phyloP scores from a whole-genome alignment of 2,888 invertebrate species.

The Peribatodes rhomboidaria region DNA sequence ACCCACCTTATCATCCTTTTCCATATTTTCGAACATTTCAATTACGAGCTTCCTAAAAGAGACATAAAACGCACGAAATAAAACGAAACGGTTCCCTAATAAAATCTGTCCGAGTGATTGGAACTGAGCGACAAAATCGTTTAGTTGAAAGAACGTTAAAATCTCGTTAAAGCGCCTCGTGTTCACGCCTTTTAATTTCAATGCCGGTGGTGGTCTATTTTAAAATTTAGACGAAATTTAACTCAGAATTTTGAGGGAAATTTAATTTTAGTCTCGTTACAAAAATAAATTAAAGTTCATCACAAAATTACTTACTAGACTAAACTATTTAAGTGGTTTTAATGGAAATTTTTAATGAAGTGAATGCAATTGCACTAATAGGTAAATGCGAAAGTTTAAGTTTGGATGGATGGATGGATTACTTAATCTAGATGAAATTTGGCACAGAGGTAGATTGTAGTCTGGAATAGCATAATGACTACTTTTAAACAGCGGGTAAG shows the following conservation, averaged over 20 bases:
- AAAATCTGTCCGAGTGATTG: constrained; percentile 61
- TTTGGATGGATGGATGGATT: no score
- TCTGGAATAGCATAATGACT: no score
- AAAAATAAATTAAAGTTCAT: no score
- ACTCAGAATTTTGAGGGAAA: constrained; percentile 11
- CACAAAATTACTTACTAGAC: no score
- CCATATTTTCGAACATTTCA: constrained; percentile 11
- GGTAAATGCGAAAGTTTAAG: no score
- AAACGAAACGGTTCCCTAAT: constrained; percentile 53
- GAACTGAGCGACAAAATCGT: constrained; percentile 59
- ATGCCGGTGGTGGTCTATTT: constrained; percentile 56
- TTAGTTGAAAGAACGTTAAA: constrained; percentile 62
- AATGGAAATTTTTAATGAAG: constrained; percentile 5
- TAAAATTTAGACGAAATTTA: constrained; percentile 31
- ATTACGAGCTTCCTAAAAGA: constrained; percentile 26
- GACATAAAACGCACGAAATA: constrained; percentile 47
- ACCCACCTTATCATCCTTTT: no score
- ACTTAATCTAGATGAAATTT: no score
- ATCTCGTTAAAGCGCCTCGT: constrained; percentile 55
- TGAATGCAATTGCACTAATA: no score
- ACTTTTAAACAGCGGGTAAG: no score
- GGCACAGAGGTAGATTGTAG: no score
- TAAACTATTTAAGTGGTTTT: no score
- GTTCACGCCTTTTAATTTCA: constrained; percentile 50
- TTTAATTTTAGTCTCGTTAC: constrained; percentile 12